Evolutionary conservation across 2,113 vertebrate species (phyloP).

Genomic region (Apteryx mantelli): DNA sequence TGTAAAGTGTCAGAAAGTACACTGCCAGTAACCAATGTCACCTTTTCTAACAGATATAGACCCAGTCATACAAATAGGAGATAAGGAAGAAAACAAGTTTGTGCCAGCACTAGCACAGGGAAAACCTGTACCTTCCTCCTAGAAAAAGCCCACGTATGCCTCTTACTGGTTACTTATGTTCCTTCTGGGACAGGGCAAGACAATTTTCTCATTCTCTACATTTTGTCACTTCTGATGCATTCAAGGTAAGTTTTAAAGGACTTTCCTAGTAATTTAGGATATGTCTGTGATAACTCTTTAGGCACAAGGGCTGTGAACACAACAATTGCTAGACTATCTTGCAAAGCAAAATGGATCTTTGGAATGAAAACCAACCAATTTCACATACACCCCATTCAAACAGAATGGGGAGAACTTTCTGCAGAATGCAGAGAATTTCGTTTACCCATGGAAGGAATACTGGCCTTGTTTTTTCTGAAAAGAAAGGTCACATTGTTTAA

Average conservation of each 20-base stretch:
- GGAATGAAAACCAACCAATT: not conserved
- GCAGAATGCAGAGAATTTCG: not conserved
- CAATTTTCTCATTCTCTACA: not conserved
- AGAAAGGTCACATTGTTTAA: not conserved
- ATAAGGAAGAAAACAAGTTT: accelerated
- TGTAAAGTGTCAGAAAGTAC: not conserved
- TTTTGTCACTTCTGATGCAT: not conserved
- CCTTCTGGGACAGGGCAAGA: not conserved
- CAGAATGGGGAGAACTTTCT: not conserved
- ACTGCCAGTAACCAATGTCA: not conserved
- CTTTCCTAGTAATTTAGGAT: not conserved
- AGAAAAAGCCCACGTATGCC: not conserved
- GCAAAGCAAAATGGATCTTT: not conserved
- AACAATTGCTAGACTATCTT: not conserved
- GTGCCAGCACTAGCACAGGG: not conserved
- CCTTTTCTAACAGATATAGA: not conserved
- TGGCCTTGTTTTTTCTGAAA: not conserved
- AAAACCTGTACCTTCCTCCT: not conserved
- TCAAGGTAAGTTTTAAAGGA: not conserved
- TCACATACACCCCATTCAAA: not conserved
- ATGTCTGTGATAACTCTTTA: not conserved
- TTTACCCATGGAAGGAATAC: not conserved
- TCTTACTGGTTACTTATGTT: not conserved
- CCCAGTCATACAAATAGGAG: not conserved
- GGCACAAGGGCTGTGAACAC: not conserved